Evolutionary conservation across 2,113 vertebrate species (phyloP).

Genomic region (Aspidoscelis tigris): DNA sequence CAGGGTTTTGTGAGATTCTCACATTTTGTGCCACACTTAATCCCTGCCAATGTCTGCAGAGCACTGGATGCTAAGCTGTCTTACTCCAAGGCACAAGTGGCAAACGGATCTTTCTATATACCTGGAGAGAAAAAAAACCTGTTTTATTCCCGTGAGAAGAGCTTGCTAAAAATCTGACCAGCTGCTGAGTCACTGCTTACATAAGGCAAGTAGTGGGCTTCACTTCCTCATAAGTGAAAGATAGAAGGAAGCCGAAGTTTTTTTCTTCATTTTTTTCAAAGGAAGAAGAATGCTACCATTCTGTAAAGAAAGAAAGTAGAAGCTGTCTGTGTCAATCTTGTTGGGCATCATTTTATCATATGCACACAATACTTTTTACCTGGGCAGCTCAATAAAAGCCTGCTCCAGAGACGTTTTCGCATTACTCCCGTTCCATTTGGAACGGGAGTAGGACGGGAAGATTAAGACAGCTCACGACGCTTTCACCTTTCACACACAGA

Average conservation of each 20-base stretch:
- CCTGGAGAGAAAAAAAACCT: not conserved
- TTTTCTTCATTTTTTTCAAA: no score
- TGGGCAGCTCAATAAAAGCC: not conserved
- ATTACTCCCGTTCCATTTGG: no score
- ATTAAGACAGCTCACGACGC: no score
- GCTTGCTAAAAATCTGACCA: not conserved
- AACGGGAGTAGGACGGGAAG: no score
- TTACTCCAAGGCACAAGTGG: not conserved
- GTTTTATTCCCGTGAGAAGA: no score
- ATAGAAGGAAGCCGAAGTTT: no score
- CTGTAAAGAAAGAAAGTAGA: not conserved
- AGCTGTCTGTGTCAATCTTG: not conserved
- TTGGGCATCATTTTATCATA: not conserved
- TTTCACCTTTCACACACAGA: no score
- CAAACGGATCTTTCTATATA: not conserved
- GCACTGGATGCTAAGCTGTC: not conserved
- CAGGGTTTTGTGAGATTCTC: no score
- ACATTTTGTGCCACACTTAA: not conserved
- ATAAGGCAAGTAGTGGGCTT: not conserved
- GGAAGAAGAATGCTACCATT: not conserved
- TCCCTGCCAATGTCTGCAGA: not conserved
- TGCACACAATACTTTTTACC: not conserved
- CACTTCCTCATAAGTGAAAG: not conserved
- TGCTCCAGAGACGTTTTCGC: no score
- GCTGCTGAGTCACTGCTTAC: conserved; percentile 13